Evolutionary conservation across 2,113 vertebrate species (phyloP), one percentile per base, ranked within the genome.

Genomic region (Thamnophis sirtalis): DNA sequence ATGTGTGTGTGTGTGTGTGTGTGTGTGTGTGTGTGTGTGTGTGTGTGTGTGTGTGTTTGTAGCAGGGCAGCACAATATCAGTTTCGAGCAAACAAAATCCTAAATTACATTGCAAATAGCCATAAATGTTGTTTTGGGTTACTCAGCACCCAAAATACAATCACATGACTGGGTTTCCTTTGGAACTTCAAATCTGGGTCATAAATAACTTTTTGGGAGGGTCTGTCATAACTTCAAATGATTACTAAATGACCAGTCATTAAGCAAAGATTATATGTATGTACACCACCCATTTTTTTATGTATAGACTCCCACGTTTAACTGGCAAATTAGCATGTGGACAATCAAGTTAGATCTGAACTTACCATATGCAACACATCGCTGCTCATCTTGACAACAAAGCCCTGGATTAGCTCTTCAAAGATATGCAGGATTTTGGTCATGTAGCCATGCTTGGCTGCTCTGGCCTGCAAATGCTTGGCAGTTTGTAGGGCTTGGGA

Each of bases 321-420:
- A 88, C 7, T 51, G 43, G n/a, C 22, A 91, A 15, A 19, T 26
- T 28, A 55, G 87, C 43, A 49, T 48, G 1, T 11, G 22, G 22
- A 84, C 38, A 86, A 63, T 51, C 19, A 63, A 63, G 63, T 50
- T 51, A 13, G 21, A 51, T 63, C 11, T 63, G 28, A 9, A 43
- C 95, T 92, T 96, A 98, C 98, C 98, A 95, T 92, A 51, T 98
- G 97, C 93, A 98, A 95, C 58, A 98, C 91, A 26, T 98, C 98
- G 0, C 95, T 55, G 91, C 97, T 97, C 97, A 98, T 97, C 96
- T 95, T 97, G 91, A 97, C 96, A 55, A 97, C 92, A 94, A 98
- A 97, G 84, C 98, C 98, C 0, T 94, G 95, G 92, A 98, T 97
- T 73, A 97, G 97, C 84, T 97, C 97, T 0, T 97, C 97, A 97